Percentiles rank a stretch among this genome's conserved stretches.
Conservation (phyloP, 2,888 invertebrate genomes). For the Cryptus viduatorius region DNA sequence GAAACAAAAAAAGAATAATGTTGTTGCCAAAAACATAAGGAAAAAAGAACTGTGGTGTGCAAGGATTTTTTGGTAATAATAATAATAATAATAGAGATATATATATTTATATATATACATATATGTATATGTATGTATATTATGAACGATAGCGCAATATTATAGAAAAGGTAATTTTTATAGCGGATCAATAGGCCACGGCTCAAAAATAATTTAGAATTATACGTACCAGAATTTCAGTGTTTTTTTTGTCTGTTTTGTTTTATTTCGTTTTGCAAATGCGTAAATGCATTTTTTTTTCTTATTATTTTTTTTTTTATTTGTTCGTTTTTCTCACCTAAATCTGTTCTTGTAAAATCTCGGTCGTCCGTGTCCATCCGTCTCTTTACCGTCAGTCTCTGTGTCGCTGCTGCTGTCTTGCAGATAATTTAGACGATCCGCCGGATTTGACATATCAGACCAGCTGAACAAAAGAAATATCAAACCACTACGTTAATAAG, state of each 20-base stretch:
- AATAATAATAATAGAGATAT: background rate
- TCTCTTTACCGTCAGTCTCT: conserved; percentile 91
- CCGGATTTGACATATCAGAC: conserved; percentile 83
- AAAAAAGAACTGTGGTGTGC: conserved; percentile 30
- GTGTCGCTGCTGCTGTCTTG: conserved; percentile 94
- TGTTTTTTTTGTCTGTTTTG: background rate
- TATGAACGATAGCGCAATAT: conserved; percentile 27
- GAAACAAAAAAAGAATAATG: conserved; percentile 8
- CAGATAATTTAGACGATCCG: conserved; percentile 82
- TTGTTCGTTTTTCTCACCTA: conserved; percentile 85
- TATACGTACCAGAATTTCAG: conserved; percentile 54
- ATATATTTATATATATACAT: background rate
- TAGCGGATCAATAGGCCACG: conserved; percentile 57
- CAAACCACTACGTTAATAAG: conserved; percentile 9
- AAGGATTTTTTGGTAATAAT: conserved; percentile 25
- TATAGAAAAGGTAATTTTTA: conserved; percentile 17
- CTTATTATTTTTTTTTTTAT: background rate
- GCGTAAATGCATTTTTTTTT: background rate
- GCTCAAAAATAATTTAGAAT: conserved; percentile 49
- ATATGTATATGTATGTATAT: conserved; percentile 28
- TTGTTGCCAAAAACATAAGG: background rate
- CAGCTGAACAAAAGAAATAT: conserved; percentile 76
- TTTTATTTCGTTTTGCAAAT: background rate
- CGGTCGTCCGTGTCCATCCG: conserved; percentile 89
- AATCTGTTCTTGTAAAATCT: conserved; percentile 90